These are phyloP conservation scores for Andrena hattorfiana DNA, from an alignment of 2,888 invertebrate species.

Conservation along the genomic window DNA sequence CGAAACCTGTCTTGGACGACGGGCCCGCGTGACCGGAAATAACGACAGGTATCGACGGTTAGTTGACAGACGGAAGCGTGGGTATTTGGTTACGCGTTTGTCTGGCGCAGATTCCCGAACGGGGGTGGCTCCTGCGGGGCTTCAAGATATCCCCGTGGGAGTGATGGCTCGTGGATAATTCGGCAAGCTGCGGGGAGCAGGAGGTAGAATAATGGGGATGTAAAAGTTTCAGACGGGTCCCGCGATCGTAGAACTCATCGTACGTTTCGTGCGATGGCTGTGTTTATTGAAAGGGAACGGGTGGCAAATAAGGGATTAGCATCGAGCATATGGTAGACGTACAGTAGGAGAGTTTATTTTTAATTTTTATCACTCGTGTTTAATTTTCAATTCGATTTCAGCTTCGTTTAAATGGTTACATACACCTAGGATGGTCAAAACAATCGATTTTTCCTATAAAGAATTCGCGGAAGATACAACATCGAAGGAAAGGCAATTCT, in stretches of 20 bases:
- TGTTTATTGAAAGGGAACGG: no score
- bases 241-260: no score
- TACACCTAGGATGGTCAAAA: no score
- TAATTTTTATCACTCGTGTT: background rate
- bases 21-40: slow-evolving; percentile 37
- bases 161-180: background rate
- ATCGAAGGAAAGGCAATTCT: no score
- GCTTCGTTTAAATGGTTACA: no score
- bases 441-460: no score
- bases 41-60: slow-evolving; percentile 36
- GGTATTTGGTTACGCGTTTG: slow-evolving; percentile 13
- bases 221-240: no score
- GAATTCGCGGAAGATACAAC: no score
- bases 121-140: background rate
- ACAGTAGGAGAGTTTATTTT: background rate
- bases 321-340: background rate
- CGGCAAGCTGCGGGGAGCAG: background rate
- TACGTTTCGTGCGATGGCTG: no score
- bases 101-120: background rate
- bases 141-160: background rate
- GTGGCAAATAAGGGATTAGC: no score
- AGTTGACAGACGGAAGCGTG: slow-evolving; percentile 1
- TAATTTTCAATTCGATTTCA: background rate
- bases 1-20: slow-evolving; percentile 60
- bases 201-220: no score